Percentiles rank a stretch among this genome's conserved stretches.
These are phyloP conservation scores for Leptinotarsa undecemlineata DNA, from an alignment of 1,140 invertebrate genomes.

Conservation along the genomic window DNA sequence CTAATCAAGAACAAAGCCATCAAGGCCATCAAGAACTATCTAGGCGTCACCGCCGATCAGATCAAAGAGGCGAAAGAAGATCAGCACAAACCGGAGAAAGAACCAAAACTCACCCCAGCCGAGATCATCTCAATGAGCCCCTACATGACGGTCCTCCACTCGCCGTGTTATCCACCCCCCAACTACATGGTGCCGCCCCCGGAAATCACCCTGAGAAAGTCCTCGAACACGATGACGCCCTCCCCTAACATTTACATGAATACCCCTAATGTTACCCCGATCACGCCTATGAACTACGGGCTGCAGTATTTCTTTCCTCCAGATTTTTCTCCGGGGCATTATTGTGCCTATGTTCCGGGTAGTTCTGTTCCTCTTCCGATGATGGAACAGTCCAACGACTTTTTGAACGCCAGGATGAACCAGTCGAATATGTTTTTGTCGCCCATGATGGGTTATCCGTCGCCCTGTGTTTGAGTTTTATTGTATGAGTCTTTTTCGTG, in stretches of 20 bases:
- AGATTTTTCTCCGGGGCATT: conserved; percentile 40
- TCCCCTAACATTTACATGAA: conserved; percentile 14
- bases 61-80: conserved; percentile 31
- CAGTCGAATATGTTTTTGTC: conserved; percentile 31
- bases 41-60: conserved; percentile 39
- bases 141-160: conserved; percentile 22
- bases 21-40: conserved; percentile 36
- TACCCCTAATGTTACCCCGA: conserved; percentile 38
- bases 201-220: conserved; percentile 28
- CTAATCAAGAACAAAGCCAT: conserved; percentile 42
- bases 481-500: too few relatives aligned
- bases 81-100: conserved; percentile 22
- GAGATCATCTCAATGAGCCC: conserved; percentile 21
- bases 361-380: conserved; percentile 9
- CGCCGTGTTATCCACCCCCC: conserved; percentile 14
- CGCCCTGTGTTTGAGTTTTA: conserved; percentile 47
- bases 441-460: conserved; percentile 26
- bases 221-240: conserved; percentile 31
- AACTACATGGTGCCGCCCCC: background rate
- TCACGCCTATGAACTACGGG: conserved; percentile 31
- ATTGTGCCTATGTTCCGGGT: conserved; percentile 24
- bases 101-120: conserved; percentile 19
- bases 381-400: conserved; percentile 15
- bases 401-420: conserved; percentile 32
- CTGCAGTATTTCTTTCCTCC: conserved; percentile 47